Evolutionary conservation across 2,797 vertebrate genomes (phyloP), one percentile per base, ranked within the genome.

Genomic region (Numenius phaeopus): DNA sequence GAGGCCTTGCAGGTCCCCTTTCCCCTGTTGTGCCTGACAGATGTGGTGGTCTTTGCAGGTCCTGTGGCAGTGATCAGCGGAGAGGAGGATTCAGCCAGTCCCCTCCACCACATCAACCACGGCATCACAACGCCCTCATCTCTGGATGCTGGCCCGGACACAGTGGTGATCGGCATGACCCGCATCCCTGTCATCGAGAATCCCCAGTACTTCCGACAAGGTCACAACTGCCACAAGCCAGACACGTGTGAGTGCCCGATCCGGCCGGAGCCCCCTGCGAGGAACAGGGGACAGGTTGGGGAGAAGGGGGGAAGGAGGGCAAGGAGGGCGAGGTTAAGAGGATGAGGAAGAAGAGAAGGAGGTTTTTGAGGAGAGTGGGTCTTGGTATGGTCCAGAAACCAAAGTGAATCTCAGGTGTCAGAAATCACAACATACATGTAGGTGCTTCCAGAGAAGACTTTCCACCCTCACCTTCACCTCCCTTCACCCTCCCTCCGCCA

Each of bases 111-210:
- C 62, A 99, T 99, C 96, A 99, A 99, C 97, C 99, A 99, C 0
- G 99, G 99, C 81, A 99, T 99, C 97, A 99, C 99, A 19, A 99
- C 99, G 0, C 99, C 99, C 17, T 99, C 99, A 0, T 99, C 99
- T 0, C 97, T 99, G 97, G 99, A 99, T 0, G 98, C 99, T 0
- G 99, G 99, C 71, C 98, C 99, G 0, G 99, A 99, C 87, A 99
- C 99, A 0, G 99, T 99, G 57, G 99, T 99, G 94, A 99, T 99
- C 3, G 99, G 99, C 89, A 99, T 99, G 99, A 99, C 99, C n/a
- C 99, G 99, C 12, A 99, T 99, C 85, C 99, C 99, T 0, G 99
- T 99, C 95, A 99, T 99, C 11, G 99, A 99, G 98, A 99, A 99
- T 84, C 99, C 99, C 2, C 99, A 99, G 96, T 99, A 99, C 98